Percentiles rank a stretch among this genome's conserved stretches.
phyloP scores from a whole-genome alignment of 2,797 vertebrate species.

The Helicolenus hilgendorfi region DNA sequence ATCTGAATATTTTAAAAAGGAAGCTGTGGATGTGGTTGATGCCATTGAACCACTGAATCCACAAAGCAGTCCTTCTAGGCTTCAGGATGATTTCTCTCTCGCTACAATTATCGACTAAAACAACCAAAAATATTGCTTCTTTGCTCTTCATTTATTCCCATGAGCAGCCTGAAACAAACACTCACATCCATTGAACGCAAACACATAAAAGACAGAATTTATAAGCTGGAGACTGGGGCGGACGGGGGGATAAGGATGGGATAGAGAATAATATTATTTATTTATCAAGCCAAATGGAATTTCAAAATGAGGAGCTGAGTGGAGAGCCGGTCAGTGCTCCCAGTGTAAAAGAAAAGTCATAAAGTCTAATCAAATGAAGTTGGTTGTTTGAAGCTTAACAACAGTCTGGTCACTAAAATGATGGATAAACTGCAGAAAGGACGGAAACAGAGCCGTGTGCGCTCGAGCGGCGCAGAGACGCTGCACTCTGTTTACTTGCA shows the following conservation, averaged over 20 bases:
- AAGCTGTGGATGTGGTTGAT: not conserved
- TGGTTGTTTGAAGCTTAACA: conserved; percentile 28
- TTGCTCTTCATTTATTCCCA: conserved; percentile 34
- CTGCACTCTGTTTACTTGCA: conserved; percentile 68
- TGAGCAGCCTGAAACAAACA: conserved; percentile 32
- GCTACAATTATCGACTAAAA: conserved; percentile 53
- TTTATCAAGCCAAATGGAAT: conserved; percentile 73
- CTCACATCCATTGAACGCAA: not conserved
- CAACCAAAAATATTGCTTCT: conserved; percentile 25
- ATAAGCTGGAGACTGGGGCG: not conserved
- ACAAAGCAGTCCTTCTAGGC: conserved; percentile 11
- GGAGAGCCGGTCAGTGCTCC: conserved; percentile 8
- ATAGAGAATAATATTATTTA: conserved; percentile 60
- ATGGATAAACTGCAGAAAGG: conserved; percentile 36
- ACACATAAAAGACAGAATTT: not conserved
- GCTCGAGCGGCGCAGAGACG: conserved; percentile 7
- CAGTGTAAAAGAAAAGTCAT: not conserved
- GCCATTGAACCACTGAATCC: conserved; percentile 23
- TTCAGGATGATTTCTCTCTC: conserved; percentile 20
- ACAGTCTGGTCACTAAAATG: conserved; percentile 13
- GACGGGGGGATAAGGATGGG: not conserved
- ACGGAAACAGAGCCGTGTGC: conserved; percentile 15
- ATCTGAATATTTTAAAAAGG: conserved; percentile 13
- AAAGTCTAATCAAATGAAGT: conserved; percentile 37
- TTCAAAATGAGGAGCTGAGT: conserved; percentile 58